Conservation (phyloP, 2,797 vertebrate species). For the Vipera ursinii region DNA sequence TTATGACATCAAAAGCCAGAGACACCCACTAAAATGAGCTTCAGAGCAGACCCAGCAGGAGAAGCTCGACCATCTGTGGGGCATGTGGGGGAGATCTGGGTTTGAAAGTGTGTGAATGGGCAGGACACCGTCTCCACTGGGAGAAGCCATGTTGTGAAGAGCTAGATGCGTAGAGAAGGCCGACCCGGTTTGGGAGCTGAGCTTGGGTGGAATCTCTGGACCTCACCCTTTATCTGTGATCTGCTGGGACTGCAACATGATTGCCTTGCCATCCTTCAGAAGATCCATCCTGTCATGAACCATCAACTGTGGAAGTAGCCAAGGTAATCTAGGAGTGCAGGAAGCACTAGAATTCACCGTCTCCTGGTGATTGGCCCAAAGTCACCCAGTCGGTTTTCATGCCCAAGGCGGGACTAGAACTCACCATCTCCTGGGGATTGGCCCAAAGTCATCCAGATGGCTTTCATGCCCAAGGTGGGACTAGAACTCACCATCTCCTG, state of each 20-base stretch:
- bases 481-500: background rate
- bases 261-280: background rate
- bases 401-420: no score
- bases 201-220: background rate
- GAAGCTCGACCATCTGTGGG: no score
- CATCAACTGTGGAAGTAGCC: background rate
- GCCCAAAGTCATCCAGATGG: rapidly evolving
- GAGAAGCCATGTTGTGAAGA: background rate
- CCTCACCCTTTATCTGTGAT: background rate
- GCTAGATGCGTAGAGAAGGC: background rate
- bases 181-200: background rate
- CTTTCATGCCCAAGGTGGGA: background rate
- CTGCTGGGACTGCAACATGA: background rate
- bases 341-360: background rate
- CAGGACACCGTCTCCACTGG: no score
- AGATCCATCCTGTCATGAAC: background rate
- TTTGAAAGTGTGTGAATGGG: no score
- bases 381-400: background rate
- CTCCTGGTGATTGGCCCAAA: no score
- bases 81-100: background rate
- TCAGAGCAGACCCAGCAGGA: background rate
- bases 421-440: no score
- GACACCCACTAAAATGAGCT: no score
- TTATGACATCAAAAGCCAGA: constrained; percentile 12
- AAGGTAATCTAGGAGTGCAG: background rate